Evolutionary conservation across 2,113 vertebrate species (phyloP).

Genomic region (Cathartes aura): DNA sequence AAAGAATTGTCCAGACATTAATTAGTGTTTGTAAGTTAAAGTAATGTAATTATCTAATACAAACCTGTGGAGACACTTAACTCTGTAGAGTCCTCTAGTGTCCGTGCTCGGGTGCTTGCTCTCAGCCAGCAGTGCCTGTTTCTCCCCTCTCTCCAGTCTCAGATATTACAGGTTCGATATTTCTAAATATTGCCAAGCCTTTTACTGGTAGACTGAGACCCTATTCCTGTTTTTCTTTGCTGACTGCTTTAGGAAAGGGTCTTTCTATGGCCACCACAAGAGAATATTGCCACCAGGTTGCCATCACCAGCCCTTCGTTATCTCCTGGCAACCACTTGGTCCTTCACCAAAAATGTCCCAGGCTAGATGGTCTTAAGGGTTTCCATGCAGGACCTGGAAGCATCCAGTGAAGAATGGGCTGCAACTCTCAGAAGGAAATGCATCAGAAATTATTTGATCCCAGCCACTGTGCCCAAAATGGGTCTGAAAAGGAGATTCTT

Average conservation of each 20-base stretch:
- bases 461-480: not conserved
- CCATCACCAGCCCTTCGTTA: not conserved
- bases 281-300: not conserved
- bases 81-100: not conserved
- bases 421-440: not conserved
- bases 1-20: not conserved
- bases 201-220: not conserved
- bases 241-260: not conserved
- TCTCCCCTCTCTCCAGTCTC: not conserved
- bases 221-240: not conserved
- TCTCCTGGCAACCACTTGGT: not conserved
- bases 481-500: not conserved
- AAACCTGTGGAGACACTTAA: not conserved
- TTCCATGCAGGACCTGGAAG: not conserved
- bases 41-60: not conserved
- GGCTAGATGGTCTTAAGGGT: not conserved
- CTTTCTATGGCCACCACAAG: not conserved
- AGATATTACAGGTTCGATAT: not conserved
- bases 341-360: not conserved
- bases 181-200: not conserved
- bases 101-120: not conserved
- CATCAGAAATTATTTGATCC: accelerated
- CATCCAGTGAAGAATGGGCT: not conserved
- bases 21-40: not conserved
- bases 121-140: not conserved